phyloP scores from a whole-genome alignment of 1,140 invertebrate genomes.

The Lepidurus apus region DNA sequence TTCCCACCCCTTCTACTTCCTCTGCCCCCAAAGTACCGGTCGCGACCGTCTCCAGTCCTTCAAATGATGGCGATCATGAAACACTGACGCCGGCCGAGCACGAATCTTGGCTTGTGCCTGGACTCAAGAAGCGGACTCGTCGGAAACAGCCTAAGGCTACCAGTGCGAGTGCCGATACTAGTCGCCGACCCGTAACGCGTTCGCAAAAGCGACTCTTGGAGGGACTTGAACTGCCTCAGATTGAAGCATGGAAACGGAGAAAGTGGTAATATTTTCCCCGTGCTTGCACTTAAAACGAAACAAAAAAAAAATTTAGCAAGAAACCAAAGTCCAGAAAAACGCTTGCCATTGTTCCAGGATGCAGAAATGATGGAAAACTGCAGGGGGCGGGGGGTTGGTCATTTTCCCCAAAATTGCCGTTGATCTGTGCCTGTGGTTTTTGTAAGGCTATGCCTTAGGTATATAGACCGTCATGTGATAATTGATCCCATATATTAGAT shows the following conservation, averaged over 20 bases:
- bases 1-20: not conserved
- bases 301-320: not conserved
- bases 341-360: conserved; percentile 15
- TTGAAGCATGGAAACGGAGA: not conserved
- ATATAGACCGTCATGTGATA: conserved; percentile 15
- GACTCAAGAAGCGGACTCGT: not conserved
- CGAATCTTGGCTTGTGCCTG: not conserved
- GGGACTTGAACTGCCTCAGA: not conserved
- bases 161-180: conserved; percentile 18
- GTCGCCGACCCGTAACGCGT: conserved; percentile 13
- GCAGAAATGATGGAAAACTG: not conserved
- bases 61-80: not conserved
- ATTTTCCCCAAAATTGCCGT: not conserved
- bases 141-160: conserved; percentile 3
- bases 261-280: not conserved
- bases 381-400: not conserved
- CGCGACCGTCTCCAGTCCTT: not conserved
- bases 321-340: not conserved
- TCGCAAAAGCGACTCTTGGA: conserved; percentile 9
- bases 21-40: not conserved
- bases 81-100: not conserved
- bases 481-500: conserved; percentile 16
- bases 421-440: conserved; percentile 21
- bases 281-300: not conserved
- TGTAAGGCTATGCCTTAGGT: conserved; percentile 21